These are phyloP conservation scores for Asteroscopus sphinx DNA, from an alignment of 2,888 invertebrate genomes.

Conservation along the genomic window DNA sequence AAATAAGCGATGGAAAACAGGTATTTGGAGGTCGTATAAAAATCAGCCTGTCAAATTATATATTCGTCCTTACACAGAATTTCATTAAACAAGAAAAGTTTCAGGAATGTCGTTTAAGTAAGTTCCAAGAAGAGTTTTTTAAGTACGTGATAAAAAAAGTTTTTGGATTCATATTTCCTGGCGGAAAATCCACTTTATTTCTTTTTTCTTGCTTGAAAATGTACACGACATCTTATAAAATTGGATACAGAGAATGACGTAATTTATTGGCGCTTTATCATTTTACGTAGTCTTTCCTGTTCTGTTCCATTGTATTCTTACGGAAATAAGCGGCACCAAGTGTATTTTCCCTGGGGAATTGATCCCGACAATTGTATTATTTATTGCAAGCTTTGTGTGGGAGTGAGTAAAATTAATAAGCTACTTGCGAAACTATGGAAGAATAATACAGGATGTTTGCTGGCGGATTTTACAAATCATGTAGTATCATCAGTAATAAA, in stretches of 20 bases:
- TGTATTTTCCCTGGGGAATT: constrained; percentile 48
- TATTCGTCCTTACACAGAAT: constrained; percentile 61
- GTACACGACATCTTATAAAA: constrained; percentile 50
- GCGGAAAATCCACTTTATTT: constrained; percentile 49
- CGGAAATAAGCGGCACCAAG: constrained; percentile 45
- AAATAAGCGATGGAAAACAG: constrained; percentile 22
- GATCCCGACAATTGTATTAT: constrained; percentile 54
- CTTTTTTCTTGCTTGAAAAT: constrained; percentile 48
- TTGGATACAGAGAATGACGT: constrained; percentile 56
- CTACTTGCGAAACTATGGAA: constrained; percentile 4
- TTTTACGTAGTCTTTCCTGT: constrained; percentile 60
- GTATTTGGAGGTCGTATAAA: constrained; percentile 33
- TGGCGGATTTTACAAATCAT: too few species aligned
- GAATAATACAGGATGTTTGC: too few species aligned
- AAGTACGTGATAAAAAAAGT: constrained; percentile 68
- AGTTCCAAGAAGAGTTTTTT: constrained; percentile 62
- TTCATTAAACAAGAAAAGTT: constrained; percentile 69
- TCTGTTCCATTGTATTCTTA: constrained; percentile 55
- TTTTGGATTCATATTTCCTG: constrained; percentile 60
- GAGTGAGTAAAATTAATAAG: constrained; percentile 31
- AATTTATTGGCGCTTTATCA: constrained; percentile 68
- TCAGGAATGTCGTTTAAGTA: constrained; percentile 61
- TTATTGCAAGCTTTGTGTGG: constrained; percentile 34
- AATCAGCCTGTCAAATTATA: constrained; percentile 66
- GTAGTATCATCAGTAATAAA: too few species aligned